These are phyloP conservation scores for Zoanthus gigantus DNA, from an alignment of 92 coral and sea anemone species.

Conservation along the genomic window DNA sequence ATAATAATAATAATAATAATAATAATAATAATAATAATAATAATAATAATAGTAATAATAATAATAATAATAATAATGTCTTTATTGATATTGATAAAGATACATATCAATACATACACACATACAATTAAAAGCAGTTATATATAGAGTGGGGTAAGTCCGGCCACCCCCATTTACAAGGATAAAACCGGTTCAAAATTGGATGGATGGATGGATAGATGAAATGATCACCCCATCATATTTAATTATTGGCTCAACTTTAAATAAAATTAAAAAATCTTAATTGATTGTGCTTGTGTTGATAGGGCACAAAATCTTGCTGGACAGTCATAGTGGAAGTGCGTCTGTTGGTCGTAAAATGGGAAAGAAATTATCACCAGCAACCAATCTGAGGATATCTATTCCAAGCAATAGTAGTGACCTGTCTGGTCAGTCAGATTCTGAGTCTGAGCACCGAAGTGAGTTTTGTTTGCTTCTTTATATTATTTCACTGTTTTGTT, in stretches of 20 bases:
- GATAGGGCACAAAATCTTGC: slow-evolving; percentile 70
- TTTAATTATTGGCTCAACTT: neutral
- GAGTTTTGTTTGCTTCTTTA: slow-evolving; percentile 24
- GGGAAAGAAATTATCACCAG: slow-evolving; percentile 75
- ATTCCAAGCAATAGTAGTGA: slow-evolving; percentile 84
- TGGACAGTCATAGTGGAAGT: slow-evolving; percentile 68
- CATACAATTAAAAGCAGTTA: no score
- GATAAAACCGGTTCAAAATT: no score
- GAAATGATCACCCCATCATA: no score
- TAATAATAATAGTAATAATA: no score
- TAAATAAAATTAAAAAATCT: neutral
- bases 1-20: no score
- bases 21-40: no score
- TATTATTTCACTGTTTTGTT: neutral
- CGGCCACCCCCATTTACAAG: no score
- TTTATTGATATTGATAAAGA: no score
- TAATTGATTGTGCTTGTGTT: neutral
- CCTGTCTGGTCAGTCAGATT: slow-evolving; percentile 79
- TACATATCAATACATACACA: no score
- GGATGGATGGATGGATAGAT: no score
- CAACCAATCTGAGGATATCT: slow-evolving; percentile 69
- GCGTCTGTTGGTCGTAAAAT: slow-evolving; percentile 77
- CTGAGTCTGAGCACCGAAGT: slow-evolving; percentile 83
- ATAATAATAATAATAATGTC: no score
- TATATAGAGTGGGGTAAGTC: no score